Evolutionary conservation across 2,797 vertebrate species (phyloP).

Genomic region (Clarias fuscus): DNA sequence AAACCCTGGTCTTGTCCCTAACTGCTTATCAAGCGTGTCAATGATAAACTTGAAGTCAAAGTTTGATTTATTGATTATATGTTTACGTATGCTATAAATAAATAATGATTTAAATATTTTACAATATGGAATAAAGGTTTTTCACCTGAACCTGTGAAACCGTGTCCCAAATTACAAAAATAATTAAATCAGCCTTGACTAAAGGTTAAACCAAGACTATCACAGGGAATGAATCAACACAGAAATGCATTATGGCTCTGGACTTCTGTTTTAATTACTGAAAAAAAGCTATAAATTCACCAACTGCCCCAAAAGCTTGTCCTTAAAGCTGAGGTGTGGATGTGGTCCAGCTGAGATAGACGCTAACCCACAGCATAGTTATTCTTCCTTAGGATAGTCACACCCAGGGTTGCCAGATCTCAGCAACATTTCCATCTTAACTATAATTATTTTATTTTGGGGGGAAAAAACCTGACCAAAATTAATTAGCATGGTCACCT

Average conservation of each 20-base stretch:
- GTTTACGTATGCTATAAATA: neutral
- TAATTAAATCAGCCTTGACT: neutral
- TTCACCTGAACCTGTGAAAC: neutral
- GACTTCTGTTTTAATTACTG: neutral
- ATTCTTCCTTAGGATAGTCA: neutral
- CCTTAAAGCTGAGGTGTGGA: neutral
- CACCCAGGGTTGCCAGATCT: neutral
- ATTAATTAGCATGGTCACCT: too few relatives aligned
- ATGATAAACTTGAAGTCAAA: neutral
- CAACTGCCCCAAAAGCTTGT: neutral
- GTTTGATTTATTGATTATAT: neutral
- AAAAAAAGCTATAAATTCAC: neutral
- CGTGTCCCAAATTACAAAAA: neutral
- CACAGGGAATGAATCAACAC: neutral
- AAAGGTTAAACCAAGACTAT: neutral
- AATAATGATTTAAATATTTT: neutral
- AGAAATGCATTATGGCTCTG: neutral
- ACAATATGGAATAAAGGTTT: neutral
- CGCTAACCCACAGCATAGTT: too few relatives aligned
- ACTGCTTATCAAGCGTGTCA: neutral
- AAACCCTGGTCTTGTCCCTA: neutral
- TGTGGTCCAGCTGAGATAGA: neutral
- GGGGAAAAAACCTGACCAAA: too few relatives aligned
- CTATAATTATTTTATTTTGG: neutral
- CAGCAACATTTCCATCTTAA: neutral